Evolutionary conservation across 2,888 invertebrate species (phyloP).

Genomic region (Mesorhabditis spiculigera): DNA sequence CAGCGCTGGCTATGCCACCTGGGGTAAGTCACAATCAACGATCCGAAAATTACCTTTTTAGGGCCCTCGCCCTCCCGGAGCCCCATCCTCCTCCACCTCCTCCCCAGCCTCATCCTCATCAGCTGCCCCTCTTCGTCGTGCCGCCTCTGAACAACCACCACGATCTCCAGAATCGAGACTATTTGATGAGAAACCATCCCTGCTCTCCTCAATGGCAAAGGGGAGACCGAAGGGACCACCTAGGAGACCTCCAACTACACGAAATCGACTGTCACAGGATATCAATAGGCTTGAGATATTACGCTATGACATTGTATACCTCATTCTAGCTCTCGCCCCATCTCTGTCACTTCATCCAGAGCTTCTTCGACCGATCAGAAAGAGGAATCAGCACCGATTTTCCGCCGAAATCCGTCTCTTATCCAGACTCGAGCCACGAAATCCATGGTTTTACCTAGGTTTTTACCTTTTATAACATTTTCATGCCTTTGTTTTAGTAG

Average conservation of each 20-base stretch:
- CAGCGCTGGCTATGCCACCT: neutral
- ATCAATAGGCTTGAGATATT: no score
- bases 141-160: neutral
- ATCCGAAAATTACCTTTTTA: neutral
- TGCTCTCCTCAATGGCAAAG: neutral
- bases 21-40: neutral
- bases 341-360: no score
- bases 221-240: no score
- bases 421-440: neutral
- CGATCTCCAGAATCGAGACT: neutral
- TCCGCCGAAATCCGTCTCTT: neutral
- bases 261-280: no score
- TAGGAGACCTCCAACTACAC: no score
- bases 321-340: no score
- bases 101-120: neutral
- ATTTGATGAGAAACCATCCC: neutral
- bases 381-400: no score
- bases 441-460: neutral
- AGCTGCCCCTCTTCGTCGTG: neutral
- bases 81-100: neutral
- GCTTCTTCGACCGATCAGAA: no score
- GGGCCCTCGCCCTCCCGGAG: neutral
- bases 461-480: neutral
- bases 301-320: no score
- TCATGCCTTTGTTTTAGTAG: neutral